Conservation (phyloP, 2,797 vertebrate genomes). For the Austrolebias charrua region DNA sequence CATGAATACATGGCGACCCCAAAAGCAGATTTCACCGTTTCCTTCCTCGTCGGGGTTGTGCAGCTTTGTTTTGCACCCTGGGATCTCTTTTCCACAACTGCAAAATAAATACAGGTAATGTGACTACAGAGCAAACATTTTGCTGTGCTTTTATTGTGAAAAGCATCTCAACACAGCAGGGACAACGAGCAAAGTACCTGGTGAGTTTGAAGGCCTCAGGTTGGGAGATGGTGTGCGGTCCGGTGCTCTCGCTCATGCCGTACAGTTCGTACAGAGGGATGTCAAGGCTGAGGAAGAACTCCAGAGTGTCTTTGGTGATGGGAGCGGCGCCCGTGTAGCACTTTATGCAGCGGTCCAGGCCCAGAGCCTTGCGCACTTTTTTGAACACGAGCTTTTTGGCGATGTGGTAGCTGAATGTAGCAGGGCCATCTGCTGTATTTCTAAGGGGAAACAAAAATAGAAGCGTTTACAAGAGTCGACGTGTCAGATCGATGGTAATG, state of each 20-base stretch:
- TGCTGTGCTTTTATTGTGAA: neutral
- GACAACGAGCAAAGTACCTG: constrained; percentile 75
- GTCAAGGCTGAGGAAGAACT: constrained; percentile 94
- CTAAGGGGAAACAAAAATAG: constrained; percentile 51
- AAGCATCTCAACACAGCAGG: neutral
- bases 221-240: constrained; percentile 84
- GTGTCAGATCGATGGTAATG: neutral
- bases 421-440: constrained; percentile 3
- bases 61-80: constrained; percentile 84
- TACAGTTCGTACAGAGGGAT: constrained; percentile 89
- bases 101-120: neutral
- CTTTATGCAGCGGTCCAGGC: constrained; percentile 86
- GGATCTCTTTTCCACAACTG: constrained; percentile 87
- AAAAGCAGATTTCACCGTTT: constrained; percentile 89
- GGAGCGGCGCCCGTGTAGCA: constrained; percentile 90
- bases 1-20: constrained; percentile 96
- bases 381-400: constrained; percentile 88
- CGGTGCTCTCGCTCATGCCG: constrained; percentile 91
- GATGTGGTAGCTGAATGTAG: constrained; percentile 82
- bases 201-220: constrained; percentile 72
- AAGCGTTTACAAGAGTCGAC: neutral
- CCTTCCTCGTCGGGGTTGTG: constrained; percentile 78
- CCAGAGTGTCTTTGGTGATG: constrained; percentile 87
- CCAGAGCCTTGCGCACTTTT: constrained; percentile 86
- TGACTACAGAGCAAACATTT: accelerated